Evolutionary conservation across 53 echinoderm and acorn worm genomes (phyloP).

Genomic region (Holothuria leucospilota): DNA sequence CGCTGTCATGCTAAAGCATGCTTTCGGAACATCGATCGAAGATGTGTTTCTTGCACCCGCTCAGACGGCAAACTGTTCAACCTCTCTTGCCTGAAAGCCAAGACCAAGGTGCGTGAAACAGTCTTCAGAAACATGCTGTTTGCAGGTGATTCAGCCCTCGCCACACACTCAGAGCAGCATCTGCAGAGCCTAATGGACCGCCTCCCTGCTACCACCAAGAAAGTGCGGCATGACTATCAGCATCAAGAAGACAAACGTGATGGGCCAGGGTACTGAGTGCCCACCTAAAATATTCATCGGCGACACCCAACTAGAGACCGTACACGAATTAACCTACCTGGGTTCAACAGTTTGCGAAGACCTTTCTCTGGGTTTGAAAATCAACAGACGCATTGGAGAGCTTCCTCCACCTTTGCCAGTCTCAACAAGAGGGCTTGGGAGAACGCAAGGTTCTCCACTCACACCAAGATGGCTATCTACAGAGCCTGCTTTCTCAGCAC

Average conservation of each 20-base stretch:
- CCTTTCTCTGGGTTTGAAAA: background rate
- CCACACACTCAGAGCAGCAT: background rate
- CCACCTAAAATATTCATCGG: background rate
- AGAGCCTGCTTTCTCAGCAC: slow-evolving; percentile 39
- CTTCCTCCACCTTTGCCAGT: background rate
- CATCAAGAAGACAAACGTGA: slow-evolving; percentile 32
- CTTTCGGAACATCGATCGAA: slow-evolving; percentile 35
- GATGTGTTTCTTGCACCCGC: slow-evolving; percentile 46
- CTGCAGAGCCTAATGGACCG: slow-evolving; percentile 38
- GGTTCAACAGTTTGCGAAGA: background rate
- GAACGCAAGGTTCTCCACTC: background rate
- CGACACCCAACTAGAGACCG: background rate
- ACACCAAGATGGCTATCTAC: slow-evolving; percentile 29
- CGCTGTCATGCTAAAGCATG: slow-evolving; percentile 40
- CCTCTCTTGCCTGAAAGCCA: background rate
- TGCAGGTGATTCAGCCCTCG: slow-evolving; percentile 8
- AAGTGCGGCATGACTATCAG: slow-evolving; percentile 24
- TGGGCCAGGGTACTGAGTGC: background rate
- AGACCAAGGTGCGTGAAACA: background rate
- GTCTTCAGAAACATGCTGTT: background rate
- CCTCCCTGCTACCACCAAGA: background rate
- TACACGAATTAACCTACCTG: slow-evolving; percentile 10
- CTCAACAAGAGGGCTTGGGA: slow-evolving; percentile 36
- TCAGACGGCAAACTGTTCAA: slow-evolving; percentile 29
- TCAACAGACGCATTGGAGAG: slow-evolving; percentile 1